phyloP scores from a whole-genome alignment of 2,797 vertebrate genomes.

The Pangasius larnaudii region DNA sequence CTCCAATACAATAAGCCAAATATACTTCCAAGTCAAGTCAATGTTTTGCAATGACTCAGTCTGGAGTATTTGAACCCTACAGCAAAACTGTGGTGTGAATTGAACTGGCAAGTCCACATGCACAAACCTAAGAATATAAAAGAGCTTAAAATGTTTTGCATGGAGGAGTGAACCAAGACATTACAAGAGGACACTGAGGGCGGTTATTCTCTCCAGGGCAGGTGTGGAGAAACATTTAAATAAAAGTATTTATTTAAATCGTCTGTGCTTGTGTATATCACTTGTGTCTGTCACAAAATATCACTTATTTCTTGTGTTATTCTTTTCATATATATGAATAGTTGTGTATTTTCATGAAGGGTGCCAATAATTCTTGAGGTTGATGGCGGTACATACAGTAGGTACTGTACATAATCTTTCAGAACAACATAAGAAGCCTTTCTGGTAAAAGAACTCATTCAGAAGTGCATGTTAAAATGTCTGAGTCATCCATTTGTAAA shows the following conservation, averaged over 20 bases:
- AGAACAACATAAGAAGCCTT: not conserved
- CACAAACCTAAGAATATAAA: not conserved
- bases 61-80: not conserved
- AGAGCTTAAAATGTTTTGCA: not conserved
- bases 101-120: not conserved
- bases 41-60: not conserved
- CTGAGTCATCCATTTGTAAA: constrained; percentile 48
- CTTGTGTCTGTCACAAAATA: not conserved
- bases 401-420: not conserved
- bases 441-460: not conserved
- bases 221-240: not conserved
- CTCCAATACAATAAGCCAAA: not conserved
- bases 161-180: not conserved
- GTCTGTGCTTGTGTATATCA: not conserved
- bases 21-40: not conserved
- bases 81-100: not conserved
- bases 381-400: not conserved
- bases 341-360: not conserved
- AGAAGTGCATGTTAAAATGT: not conserved
- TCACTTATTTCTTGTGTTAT: not conserved
- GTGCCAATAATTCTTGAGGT: not conserved
- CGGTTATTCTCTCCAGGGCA: not conserved
- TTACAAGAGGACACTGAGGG: not conserved
- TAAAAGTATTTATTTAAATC: not conserved
- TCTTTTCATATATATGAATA: not conserved